Evolutionary conservation across 1,140 invertebrate species (phyloP).

Genomic region (Diachasmimorpha longicaudata): DNA sequence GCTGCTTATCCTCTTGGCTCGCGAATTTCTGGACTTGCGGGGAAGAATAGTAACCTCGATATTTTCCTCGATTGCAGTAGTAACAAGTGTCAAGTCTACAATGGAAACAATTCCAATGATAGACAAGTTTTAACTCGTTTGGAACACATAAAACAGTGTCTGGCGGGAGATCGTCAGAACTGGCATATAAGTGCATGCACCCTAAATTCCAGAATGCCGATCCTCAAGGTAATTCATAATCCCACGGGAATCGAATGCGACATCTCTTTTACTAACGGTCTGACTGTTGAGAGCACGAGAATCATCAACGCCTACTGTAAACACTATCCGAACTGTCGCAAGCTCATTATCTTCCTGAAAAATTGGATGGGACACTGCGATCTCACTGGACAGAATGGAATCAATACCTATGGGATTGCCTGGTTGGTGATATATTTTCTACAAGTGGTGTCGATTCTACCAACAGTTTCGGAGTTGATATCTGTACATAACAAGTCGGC

Average conservation of each 20-base stretch:
- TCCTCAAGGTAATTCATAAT: conserved; percentile 63
- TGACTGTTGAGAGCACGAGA: conserved; percentile 65
- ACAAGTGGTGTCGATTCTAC: conserved; percentile 43
- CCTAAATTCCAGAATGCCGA: conserved; percentile 58
- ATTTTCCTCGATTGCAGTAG: conserved; percentile 61
- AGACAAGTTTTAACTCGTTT: not conserved
- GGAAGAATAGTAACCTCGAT: conserved; percentile 60
- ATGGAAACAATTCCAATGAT: not conserved
- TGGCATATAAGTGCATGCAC: conserved; percentile 37
- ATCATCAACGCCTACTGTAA: conserved; percentile 56
- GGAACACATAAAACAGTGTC: conserved; percentile 14
- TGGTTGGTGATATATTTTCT: conserved; percentile 51
- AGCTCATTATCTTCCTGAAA: conserved; percentile 59
- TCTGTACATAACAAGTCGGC: conserved; percentile 18
- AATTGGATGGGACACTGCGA: conserved; percentile 56
- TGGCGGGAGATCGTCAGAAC: conserved; percentile 19
- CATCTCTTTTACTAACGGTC: conserved; percentile 65
- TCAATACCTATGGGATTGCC: conserved; percentile 40
- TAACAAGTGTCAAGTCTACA: conserved; percentile 2
- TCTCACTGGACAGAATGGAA: conserved; percentile 30
- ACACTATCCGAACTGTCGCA: conserved; percentile 47
- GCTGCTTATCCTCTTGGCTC: conserved; percentile 61
- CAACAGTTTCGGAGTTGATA: conserved; percentile 42
- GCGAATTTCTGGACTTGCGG: conserved; percentile 53
- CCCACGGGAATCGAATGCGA: conserved; percentile 61